A percentile compares a stretch with the other conserved stretches of the same genome.
These are phyloP conservation scores for Cnemophilus loriae DNA, from an alignment of 2,113 vertebrate species.

Conservation along the genomic window DNA sequence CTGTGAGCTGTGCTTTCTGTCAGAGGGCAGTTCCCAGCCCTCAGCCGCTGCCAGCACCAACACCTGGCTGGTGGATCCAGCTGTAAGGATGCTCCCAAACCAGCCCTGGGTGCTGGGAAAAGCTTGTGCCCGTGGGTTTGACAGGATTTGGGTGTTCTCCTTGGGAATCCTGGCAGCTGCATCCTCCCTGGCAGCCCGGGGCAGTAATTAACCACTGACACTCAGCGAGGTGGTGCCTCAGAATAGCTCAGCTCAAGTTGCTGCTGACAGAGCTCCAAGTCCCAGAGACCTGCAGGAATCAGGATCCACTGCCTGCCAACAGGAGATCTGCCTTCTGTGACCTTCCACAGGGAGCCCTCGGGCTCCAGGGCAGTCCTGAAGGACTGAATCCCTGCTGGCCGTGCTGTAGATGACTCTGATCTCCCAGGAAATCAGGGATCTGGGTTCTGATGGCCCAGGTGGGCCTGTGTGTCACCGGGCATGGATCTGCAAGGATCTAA, in stretches of 20 bases:
- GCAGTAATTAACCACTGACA: neutral
- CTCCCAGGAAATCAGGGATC: slow-evolving; percentile 61
- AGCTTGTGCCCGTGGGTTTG: neutral
- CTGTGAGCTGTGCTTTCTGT: neutral
- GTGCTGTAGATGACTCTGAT: slow-evolving; percentile 68
- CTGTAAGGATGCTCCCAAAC: neutral
- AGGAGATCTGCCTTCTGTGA: slow-evolving; percentile 70
- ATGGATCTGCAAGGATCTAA: slow-evolving; percentile 60
- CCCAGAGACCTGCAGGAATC: slow-evolving; percentile 81
- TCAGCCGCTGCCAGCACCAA: neutral
- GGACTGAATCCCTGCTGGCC: slow-evolving; percentile 49
- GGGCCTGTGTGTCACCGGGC: slow-evolving; percentile 67
- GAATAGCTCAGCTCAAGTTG: slow-evolving; percentile 78
- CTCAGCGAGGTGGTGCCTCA: slow-evolving; percentile 53
- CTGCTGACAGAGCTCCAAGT: slow-evolving; percentile 65
- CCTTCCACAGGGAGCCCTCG: slow-evolving; percentile 60
- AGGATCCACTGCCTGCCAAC: slow-evolving; percentile 71
- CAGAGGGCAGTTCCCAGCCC: neutral
- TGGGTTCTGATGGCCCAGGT: slow-evolving; percentile 50
- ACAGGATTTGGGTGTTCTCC: neutral
- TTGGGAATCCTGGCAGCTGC: neutral
- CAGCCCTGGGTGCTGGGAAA: neutral
- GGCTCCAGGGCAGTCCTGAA: slow-evolving; percentile 49
- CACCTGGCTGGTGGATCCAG: neutral
- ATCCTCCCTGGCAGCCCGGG: neutral